A percentile compares a stretch with the other conserved stretches of the same genome.
These are phyloP conservation scores for Psittacula echo DNA, from an alignment of 2,797 vertebrate species.

Conservation along the genomic window DNA sequence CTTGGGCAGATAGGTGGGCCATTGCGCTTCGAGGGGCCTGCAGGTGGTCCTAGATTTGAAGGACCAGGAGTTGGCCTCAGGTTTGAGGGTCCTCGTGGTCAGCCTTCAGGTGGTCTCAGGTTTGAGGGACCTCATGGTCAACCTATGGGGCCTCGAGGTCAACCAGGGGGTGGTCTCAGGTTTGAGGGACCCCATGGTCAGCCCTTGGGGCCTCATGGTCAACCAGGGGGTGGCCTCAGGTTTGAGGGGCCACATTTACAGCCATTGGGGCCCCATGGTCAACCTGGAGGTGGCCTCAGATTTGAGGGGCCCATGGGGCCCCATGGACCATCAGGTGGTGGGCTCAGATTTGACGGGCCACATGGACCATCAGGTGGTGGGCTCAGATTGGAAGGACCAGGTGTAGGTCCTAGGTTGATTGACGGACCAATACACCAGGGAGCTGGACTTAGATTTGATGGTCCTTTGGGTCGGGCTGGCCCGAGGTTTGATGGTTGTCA, in stretches of 20 bases:
- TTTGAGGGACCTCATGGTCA: conserved; percentile 85
- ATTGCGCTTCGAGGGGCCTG: conserved; percentile 81
- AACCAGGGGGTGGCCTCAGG: conserved; percentile 80
- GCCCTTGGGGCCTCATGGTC: conserved; percentile 79
- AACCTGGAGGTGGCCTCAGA: conserved; percentile 76
- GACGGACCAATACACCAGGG: conserved; percentile 83
- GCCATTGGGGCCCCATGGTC: conserved; percentile 74
- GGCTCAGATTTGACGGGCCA: conserved; percentile 83
- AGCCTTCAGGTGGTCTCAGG: conserved; percentile 83
- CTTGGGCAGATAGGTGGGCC: conserved; percentile 76
- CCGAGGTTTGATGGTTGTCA: conserved; percentile 82
- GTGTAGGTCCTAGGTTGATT: conserved; percentile 78
- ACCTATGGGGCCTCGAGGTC: conserved; percentile 75
- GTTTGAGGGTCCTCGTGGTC: conserved; percentile 84
- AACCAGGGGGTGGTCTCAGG: conserved; percentile 81
- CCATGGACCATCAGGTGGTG: conserved; percentile 74
- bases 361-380: conserved; percentile 77
- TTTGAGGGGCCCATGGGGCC: conserved; percentile 83
- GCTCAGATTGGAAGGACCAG: conserved; percentile 83
- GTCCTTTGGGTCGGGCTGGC: conserved; percentile 78
- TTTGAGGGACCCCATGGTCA: conserved; percentile 85
- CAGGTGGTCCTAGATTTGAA: conserved; percentile 82
- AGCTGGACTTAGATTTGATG: conserved; percentile 84
- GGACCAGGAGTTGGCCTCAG: conserved; percentile 80
- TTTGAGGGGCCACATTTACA: conserved; percentile 86